A percentile compares a stretch with the other conserved stretches of the same genome.
These are phyloP conservation scores for Pinctada fucata DNA, from an alignment of 2,888 invertebrate genomes.

Conservation along the genomic window DNA sequence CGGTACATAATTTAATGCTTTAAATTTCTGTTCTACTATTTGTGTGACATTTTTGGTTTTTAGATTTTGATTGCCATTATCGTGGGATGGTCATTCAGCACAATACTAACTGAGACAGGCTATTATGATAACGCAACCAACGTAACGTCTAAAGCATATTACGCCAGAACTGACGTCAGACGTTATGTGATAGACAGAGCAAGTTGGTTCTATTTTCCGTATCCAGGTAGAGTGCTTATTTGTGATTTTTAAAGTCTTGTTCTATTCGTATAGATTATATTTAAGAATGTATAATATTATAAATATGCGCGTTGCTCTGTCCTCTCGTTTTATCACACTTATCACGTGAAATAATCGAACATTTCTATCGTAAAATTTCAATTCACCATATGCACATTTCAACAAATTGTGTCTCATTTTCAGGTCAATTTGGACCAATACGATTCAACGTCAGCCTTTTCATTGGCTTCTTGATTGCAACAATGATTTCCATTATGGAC, in stretches of 20 bases:
- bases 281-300: too few species aligned
- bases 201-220: constrained; percentile 67
- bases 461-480: constrained; percentile 65
- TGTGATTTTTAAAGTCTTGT: too few species aligned
- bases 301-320: too few species aligned
- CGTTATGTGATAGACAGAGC: constrained; percentile 55
- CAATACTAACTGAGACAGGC: constrained; percentile 36
- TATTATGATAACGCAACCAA: constrained; percentile 28
- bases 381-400: too few species aligned
- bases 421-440: constrained; percentile 67
- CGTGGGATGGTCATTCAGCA: constrained; percentile 37
- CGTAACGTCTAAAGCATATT: constrained; percentile 26
- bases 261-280: too few species aligned
- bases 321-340: too few species aligned
- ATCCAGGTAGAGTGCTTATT: constrained; percentile 78
- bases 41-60: neutral
- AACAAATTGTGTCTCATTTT: constrained; percentile 4
- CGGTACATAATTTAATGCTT: too few species aligned
- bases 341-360: too few species aligned
- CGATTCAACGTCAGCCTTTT: constrained; percentile 57
- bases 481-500: constrained; percentile 67
- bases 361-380: too few species aligned
- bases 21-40: neutral
- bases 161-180: constrained; percentile 67
- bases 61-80: constrained; percentile 42